phyloP scores from a whole-genome alignment of 2,113 vertebrate species.

The Nibea coibor region DNA sequence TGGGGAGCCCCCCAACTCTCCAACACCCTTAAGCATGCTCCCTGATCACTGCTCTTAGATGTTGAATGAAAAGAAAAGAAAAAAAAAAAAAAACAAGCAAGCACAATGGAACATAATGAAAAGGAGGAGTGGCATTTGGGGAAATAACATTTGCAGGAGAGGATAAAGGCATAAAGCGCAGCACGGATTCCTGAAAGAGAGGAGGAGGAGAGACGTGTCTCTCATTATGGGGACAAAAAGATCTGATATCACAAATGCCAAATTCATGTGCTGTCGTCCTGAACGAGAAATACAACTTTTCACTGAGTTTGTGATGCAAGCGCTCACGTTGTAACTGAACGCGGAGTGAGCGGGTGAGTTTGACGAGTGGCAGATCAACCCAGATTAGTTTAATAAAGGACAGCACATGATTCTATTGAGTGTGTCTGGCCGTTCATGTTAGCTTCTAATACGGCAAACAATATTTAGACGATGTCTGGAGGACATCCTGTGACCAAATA shows the following conservation, averaged over 20 bases:
- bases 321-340: constrained; percentile 24
- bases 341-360: constrained; percentile 21
- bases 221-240: constrained; percentile 35
- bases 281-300: constrained; percentile 30
- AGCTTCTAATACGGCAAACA: constrained; percentile 10
- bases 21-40: constrained; percentile 40
- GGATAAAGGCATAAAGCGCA: constrained; percentile 43
- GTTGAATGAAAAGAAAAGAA: constrained; percentile 22
- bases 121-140: constrained; percentile 62
- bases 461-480: constrained; percentile 35
- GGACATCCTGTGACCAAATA: not conserved
- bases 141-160: constrained; percentile 59
- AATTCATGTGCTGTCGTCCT: constrained; percentile 19
- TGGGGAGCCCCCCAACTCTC: constrained; percentile 39
- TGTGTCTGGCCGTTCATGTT: constrained; percentile 37
- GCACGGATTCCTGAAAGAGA: constrained; percentile 30
- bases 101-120: constrained; percentile 60
- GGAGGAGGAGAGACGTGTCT: constrained; percentile 36
- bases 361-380: constrained; percentile 42
- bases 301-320: constrained; percentile 27
- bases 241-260: constrained; percentile 58
- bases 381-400: constrained; percentile 35
- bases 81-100: constrained; percentile 24
- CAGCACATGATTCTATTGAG: constrained; percentile 37
- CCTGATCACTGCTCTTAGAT: constrained; percentile 61